phyloP scores from a whole-genome alignment of 2,888 invertebrate species.

The Amiota minor region DNA sequence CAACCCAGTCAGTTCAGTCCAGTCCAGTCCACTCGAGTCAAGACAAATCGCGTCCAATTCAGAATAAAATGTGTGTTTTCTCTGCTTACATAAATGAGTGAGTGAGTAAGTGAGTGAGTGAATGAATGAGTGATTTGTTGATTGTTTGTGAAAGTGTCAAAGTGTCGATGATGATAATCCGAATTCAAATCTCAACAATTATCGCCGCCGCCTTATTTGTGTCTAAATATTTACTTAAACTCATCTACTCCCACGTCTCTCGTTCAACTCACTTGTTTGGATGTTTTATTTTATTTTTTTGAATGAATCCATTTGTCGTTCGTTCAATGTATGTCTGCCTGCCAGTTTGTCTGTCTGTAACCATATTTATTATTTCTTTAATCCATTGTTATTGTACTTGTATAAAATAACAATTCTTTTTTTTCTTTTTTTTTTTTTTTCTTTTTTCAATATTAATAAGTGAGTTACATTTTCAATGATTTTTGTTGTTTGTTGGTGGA shows the following conservation, averaged over 20 bases:
- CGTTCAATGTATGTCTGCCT: too few relatives aligned
- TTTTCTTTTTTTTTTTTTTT: neutral
- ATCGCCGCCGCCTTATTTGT: neutral
- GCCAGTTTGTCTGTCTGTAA: neutral
- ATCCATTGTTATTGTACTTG: slow-evolving; percentile 12
- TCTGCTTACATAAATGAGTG: too few relatives aligned
- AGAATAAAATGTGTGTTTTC: too few relatives aligned
- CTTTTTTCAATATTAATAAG: neutral
- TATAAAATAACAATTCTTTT: neutral
- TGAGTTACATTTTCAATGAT: neutral
- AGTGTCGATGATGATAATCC: slow-evolving; percentile 16
- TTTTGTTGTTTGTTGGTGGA: neutral
- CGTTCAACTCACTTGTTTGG: neutral
- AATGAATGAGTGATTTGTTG: slow-evolving; percentile 24
- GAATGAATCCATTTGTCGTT: slow-evolving; percentile 1
- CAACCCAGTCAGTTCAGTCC: too few relatives aligned
- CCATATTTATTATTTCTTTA: slow-evolving; percentile 10
- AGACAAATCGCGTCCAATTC: too few relatives aligned
- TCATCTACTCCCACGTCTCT: slow-evolving; percentile 19
- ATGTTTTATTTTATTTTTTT: neutral
- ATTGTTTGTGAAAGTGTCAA: slow-evolving; percentile 3
- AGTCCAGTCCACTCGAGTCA: too few relatives aligned
- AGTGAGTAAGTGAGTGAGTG: slow-evolving; percentile 21
- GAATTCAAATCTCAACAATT: slow-evolving; percentile 11
- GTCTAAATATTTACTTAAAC: slow-evolving; percentile 19